Evolutionary conservation across 2,113 vertebrate genomes (phyloP).

Genomic region (Oreamnos americanus): DNA sequence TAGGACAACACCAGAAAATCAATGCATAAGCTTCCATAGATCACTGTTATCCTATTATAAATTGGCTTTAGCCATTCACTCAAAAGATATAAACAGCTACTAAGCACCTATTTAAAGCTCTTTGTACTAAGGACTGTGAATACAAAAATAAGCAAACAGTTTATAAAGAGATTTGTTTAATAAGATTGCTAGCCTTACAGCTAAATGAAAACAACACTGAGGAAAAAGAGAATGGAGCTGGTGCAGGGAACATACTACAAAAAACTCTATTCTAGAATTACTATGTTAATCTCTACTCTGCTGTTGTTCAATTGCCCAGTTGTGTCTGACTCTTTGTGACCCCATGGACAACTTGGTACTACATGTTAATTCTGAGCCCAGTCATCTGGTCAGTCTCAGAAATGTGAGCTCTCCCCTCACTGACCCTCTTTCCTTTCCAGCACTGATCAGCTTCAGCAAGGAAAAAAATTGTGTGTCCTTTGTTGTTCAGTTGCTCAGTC

Average conservation of each 20-base stretch:
- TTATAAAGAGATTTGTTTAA: neutral
- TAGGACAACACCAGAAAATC: neutral
- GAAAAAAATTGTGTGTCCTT: neutral
- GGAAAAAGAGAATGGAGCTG: neutral
- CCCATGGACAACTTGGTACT: neutral
- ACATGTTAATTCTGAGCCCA: neutral
- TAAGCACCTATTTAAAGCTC: neutral
- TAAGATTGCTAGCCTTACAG: neutral
- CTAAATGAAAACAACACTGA: neutral
- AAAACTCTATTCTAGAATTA: neutral
- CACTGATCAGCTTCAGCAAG: neutral
- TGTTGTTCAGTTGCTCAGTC: neutral
- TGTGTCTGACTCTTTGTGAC: neutral
- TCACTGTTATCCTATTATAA: neutral
- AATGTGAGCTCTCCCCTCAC: neutral
- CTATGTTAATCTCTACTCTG: neutral
- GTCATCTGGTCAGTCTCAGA: neutral
- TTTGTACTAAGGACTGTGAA: neutral
- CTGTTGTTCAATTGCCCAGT: neutral
- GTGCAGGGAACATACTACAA: neutral
- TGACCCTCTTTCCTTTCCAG: neutral
- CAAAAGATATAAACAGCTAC: neutral
- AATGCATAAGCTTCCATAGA: neutral
- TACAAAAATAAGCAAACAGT: constrained; percentile 11
- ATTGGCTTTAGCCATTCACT: neutral